Evolutionary conservation across 2,888 invertebrate genomes (phyloP).

Genomic region (Coleophora flavipennella): DNA sequence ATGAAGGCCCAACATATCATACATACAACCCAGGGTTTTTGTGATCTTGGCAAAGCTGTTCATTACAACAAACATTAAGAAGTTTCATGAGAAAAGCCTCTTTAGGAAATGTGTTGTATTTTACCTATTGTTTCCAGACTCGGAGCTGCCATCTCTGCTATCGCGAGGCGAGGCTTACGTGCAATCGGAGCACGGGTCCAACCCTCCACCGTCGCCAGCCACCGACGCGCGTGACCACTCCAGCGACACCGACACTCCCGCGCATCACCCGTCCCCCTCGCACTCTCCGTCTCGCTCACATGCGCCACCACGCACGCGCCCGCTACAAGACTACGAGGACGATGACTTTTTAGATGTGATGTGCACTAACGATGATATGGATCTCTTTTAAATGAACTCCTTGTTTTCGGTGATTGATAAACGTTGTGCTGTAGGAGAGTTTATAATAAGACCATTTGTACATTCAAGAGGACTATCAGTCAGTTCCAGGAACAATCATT

Average conservation of each 20-base stretch:
- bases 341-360: conserved; percentile 82
- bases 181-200: conserved; percentile 74
- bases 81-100: too few species aligned
- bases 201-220: conserved; percentile 87
- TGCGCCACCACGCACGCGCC: conserved; percentile 38
- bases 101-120: too few species aligned
- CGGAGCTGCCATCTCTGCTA: conserved; percentile 75
- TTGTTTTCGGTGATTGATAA: conserved; percentile 2
- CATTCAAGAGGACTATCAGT: too few species aligned
- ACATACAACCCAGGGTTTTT: too few species aligned
- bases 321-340: conserved; percentile 64
- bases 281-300: conserved; percentile 25
- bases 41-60: too few species aligned
- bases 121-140: conserved; percentile 39
- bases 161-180: conserved; percentile 74
- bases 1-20: too few species aligned
- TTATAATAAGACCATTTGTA: too few species aligned
- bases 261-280: conserved; percentile 14
- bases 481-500: too few species aligned
- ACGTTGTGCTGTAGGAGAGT: not conserved
- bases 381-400: conserved; percentile 69
- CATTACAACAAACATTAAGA: too few species aligned
- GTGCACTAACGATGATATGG: conserved; percentile 78
- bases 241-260: conserved; percentile 74
- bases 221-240: conserved; percentile 80